phyloP scores from a whole-genome alignment of 2,797 vertebrate species.

The Phoxinus dragarum region DNA sequence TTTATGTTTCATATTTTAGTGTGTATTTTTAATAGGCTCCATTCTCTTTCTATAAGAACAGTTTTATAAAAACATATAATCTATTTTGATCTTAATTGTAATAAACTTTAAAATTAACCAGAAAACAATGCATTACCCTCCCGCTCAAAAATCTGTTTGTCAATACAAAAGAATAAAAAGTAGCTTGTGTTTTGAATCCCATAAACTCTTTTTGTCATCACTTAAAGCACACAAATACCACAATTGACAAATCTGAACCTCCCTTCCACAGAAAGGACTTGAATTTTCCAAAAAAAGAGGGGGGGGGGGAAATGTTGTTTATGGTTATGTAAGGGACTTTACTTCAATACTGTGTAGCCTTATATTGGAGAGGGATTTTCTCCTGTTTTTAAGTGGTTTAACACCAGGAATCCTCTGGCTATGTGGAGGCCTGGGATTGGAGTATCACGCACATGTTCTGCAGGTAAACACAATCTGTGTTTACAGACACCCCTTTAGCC shows the following conservation, averaged over 20 bases:
- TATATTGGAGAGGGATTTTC: conserved; percentile 41
- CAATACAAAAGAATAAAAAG: neutral
- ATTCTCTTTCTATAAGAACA: neutral
- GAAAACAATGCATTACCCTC: neutral
- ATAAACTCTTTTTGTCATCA: conserved; percentile 24
- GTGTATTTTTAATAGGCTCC: neutral
- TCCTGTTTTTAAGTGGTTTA: conserved; percentile 43
- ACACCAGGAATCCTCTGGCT: conserved; percentile 20
- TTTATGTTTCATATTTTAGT: neutral
- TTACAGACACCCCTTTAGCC: conserved; percentile 44
- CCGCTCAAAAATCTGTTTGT: neutral
- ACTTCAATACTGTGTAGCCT: conserved; percentile 15
- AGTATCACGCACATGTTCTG: conserved; percentile 32
- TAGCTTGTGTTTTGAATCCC: conserved; percentile 11
- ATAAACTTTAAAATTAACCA: neutral
- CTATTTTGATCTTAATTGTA: neutral
- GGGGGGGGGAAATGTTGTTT: neutral
- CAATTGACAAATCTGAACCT: conserved; percentile 11
- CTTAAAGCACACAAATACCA: conserved; percentile 40
- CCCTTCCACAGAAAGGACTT: neutral
- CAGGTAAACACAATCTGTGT: conserved; percentile 48
- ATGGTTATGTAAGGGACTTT: conserved; percentile 53
- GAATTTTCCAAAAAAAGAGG: neutral
- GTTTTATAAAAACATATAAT: neutral
- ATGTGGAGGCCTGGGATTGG: conserved; percentile 1